Evolutionary conservation across 1,140 invertebrate genomes (phyloP), one percentile per base, ranked within the genome.

Genomic region (Elymnias hypermnestra): DNA sequence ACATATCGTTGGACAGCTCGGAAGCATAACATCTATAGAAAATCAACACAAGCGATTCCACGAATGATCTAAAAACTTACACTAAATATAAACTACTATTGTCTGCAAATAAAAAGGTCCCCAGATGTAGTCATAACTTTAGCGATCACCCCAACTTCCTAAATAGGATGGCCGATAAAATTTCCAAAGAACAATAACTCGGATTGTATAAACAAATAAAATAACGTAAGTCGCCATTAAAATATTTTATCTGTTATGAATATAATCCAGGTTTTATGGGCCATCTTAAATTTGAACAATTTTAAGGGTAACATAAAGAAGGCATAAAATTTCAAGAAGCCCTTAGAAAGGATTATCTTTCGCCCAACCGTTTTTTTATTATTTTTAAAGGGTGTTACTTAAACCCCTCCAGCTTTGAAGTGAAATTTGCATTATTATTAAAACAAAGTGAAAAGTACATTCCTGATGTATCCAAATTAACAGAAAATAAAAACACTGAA

Each of bases 241-340:
- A 83, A 77, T 83, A 81, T 78, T 83, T 78, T 83, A 83, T 83
- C 71, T 81, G 70, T 78, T 83, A 83, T 83, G 78, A 83, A 83
- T 78, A 83, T 81, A 83, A 83, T 83, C 76, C 72, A 15, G 40
- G 49, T 72, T 83, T 83, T 78, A 75, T 63, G 54, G 57, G 57
- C 63, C 60, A 61, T 79, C 60, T 81, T 83, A 76, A 78, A 78
- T 73, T 81, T 74, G 69, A 74, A 74, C 72, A 63, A 54, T 75
- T 75, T 77, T 68, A 70, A 68, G 61, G 67, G 63, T 47, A 76
- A 67, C 65, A 72, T 76, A 72, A 77, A 77, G 68, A 72, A 56
- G 63, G 55, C 55, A 73, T 79, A 69, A 83, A 78, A 73, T 59
- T 42, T 57, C 59, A 64, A 62, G 54, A 40, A 54, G 57, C 59